Evolutionary conservation across 2,888 invertebrate genomes (phyloP), one percentile per base, ranked within the genome.

Genomic region (Microplitis deprimator): DNA sequence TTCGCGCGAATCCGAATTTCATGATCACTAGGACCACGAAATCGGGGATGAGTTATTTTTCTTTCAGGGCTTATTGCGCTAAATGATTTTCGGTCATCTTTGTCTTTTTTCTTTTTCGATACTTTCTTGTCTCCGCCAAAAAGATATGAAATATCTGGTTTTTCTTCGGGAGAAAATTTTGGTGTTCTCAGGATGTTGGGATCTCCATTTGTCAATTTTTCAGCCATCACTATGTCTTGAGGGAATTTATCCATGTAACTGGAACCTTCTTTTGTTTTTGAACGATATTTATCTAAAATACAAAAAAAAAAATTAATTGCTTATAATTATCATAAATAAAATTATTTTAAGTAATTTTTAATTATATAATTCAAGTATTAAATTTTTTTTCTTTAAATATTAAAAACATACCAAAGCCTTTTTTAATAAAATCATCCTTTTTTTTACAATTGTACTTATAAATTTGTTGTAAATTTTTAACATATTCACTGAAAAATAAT

Each of bases 391-490:
- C 6, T 10, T 41, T 10, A 50, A 50, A 13, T 5, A 50, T 13
- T 4, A 50, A 50, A 50, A 50, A 50, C 94, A 92, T 92, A 96
- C 96, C 94, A 86, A 95, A 91, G 85, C 96, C 96, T 90, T 95
- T 95, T 85, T 92, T 94, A 83, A 96, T 96, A 86, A 96, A 96
- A 83, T 96, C 96, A 90, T 92, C 91, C 90, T 96, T 96, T 81
- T 93, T 93, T 50, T 92, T 92, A 87, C 95, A 95, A 85, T 95
- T 94, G 89, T 96, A 96, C 76, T 94, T 94, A 86, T 92, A 94
- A 83, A 96, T 95, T 79, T 92, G 91, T 83, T 93, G 93, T 68
- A 92, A 89, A 87, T 93, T 94, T 87, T 93, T 94, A 62, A 96
- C 94, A 91, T 93, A 95, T 91, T 96, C 96, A 91, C 96, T 96